Percentiles rank a stretch among this genome's conserved stretches.
phyloP scores from a whole-genome alignment of 2,113 vertebrate species.

The Xyrauchen texanus region DNA sequence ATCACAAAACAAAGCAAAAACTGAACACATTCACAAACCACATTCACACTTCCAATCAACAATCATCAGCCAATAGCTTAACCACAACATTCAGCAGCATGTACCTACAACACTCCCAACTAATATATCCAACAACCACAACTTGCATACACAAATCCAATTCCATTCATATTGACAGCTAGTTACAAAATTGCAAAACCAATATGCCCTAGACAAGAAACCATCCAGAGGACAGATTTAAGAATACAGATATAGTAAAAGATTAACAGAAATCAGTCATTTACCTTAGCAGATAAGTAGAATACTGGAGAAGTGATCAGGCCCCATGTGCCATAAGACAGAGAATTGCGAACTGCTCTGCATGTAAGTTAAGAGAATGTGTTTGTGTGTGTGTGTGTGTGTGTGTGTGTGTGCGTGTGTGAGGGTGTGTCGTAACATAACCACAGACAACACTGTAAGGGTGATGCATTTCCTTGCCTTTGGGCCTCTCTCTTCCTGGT shows the following conservation, averaged over 20 bases:
- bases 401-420: constrained; percentile 40
- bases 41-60: constrained; percentile 1
- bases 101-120: not conserved
- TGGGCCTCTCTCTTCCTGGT: constrained; percentile 55
- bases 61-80: not conserved
- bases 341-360: constrained; percentile 25
- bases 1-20: no score
- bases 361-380: constrained; percentile 31
- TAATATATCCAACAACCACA: not conserved
- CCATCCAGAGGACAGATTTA: not conserved
- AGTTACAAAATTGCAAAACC: not conserved
- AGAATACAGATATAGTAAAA: not conserved
- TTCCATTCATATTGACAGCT: constrained; percentile 8
- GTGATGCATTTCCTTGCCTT: constrained; percentile 57
- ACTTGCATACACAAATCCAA: constrained; percentile 8
- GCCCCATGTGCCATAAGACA: constrained; percentile 28
- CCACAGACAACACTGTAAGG: constrained; percentile 49
- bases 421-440: constrained; percentile 40
- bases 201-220: not conserved
- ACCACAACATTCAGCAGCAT: constrained; percentile 26
- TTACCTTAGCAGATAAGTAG: constrained; percentile 48
- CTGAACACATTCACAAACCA: not conserved
- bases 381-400: no score
- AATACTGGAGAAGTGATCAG: constrained; percentile 5
- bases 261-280: constrained; percentile 16